phyloP scores from a whole-genome alignment of 1,140 invertebrate genomes.

The Triops longicaudatus region DNA sequence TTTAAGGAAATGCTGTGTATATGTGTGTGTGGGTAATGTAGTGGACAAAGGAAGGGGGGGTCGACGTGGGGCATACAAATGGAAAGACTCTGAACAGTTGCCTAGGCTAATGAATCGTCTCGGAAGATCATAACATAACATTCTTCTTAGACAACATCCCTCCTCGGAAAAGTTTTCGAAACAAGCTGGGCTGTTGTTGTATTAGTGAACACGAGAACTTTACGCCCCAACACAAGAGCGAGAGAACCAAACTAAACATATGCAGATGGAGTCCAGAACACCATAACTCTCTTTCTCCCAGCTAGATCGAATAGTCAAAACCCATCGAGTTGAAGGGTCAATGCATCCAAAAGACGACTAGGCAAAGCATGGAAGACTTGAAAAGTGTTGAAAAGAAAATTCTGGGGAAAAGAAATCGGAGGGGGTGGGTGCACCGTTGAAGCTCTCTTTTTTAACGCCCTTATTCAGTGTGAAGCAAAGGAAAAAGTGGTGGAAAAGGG shows the following conservation, averaged over 20 bases:
- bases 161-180: background rate
- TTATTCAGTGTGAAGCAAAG: too few species aligned
- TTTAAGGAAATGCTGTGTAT: background rate
- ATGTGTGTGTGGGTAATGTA: background rate
- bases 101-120: conserved; percentile 7
- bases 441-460: background rate
- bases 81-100: background rate
- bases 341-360: background rate
- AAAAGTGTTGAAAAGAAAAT: background rate
- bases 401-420: background rate
- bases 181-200: conserved; percentile 1
- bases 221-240: background rate
- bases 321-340: background rate
- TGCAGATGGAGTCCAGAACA: conserved; percentile 14
- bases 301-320: background rate
- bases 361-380: background rate
- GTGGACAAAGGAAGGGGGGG: background rate
- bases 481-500: too few species aligned
- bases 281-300: background rate
- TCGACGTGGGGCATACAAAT: conserved; percentile 6
- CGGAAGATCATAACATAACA: background rate
- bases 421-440: background rate
- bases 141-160: background rate
- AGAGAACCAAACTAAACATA: background rate
- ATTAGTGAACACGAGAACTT: background rate